These are phyloP conservation scores for Corythornis cristatus DNA, from an alignment of 2,113 vertebrate species.

Conservation along the genomic window DNA sequence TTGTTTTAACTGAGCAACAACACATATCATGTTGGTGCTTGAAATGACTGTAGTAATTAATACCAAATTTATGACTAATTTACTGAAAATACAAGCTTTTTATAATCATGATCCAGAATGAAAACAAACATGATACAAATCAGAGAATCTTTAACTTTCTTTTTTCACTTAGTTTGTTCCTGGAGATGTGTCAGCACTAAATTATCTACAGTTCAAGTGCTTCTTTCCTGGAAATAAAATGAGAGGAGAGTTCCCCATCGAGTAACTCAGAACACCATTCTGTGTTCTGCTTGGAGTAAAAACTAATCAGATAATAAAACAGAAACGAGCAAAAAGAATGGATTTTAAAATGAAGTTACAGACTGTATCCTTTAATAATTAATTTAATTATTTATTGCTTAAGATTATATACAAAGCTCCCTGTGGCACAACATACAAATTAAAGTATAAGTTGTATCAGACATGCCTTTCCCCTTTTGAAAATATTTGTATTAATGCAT, in stretches of 20 bases:
- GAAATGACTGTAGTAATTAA: neutral
- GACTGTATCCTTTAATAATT: neutral
- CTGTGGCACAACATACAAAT: neutral
- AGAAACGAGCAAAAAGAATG: neutral
- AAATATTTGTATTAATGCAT: neutral
- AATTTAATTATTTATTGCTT: neutral
- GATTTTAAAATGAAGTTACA: neutral
- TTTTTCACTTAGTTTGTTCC: neutral
- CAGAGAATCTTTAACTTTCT: neutral
- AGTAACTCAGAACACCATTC: neutral
- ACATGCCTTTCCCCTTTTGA: neutral
- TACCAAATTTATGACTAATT: neutral
- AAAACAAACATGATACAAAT: neutral
- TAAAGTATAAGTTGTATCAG: neutral
- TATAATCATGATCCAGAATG: neutral
- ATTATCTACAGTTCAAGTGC: neutral
- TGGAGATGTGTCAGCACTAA: neutral
- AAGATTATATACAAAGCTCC: neutral
- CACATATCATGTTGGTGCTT: neutral
- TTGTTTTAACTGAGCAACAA: neutral
- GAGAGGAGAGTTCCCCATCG: neutral
- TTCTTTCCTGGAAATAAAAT: neutral
- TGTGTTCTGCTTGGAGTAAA: neutral
- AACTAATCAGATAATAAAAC: neutral
- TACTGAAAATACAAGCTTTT: neutral